phyloP scores from a whole-genome alignment of 2,113 vertebrate genomes.

The Corythornis cristatus region DNA sequence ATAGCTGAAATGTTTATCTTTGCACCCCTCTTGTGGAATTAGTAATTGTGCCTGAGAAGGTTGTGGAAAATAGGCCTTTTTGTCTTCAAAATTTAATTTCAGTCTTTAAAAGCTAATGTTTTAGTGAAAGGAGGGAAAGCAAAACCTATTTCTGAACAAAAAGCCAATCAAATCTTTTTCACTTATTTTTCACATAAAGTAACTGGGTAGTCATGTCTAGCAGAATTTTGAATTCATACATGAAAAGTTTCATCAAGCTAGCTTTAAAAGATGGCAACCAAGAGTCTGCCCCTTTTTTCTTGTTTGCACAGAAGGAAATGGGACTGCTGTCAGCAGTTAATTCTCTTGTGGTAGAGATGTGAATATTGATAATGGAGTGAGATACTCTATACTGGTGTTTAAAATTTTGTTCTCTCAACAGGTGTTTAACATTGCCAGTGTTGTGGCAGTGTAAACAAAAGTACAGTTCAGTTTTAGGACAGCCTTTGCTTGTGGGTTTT shows the following conservation, averaged over 20 bases:
- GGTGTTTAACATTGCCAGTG: background rate
- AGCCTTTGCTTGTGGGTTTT: background rate
- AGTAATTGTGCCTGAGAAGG: background rate
- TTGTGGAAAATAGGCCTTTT: background rate
- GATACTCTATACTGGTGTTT: background rate
- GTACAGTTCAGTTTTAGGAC: background rate
- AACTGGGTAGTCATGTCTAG: background rate
- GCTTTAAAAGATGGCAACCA: background rate
- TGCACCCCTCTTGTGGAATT: background rate
- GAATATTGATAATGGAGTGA: background rate
- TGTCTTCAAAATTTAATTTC: background rate
- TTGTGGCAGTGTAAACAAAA: background rate
- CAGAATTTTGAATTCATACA: background rate
- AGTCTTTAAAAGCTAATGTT: background rate
- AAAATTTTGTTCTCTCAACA: background rate
- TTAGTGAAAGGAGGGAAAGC: background rate
- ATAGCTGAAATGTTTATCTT: background rate
- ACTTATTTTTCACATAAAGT: background rate
- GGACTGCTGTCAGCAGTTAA: background rate
- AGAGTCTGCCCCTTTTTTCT: background rate
- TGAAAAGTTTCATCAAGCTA: background rate
- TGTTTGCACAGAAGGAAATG: background rate
- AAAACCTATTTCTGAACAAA: background rate
- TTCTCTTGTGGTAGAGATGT: background rate
- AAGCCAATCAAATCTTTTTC: background rate